Evolutionary conservation across 2,888 invertebrate species (phyloP).

Genomic region (Clepsis dumicolana): DNA sequence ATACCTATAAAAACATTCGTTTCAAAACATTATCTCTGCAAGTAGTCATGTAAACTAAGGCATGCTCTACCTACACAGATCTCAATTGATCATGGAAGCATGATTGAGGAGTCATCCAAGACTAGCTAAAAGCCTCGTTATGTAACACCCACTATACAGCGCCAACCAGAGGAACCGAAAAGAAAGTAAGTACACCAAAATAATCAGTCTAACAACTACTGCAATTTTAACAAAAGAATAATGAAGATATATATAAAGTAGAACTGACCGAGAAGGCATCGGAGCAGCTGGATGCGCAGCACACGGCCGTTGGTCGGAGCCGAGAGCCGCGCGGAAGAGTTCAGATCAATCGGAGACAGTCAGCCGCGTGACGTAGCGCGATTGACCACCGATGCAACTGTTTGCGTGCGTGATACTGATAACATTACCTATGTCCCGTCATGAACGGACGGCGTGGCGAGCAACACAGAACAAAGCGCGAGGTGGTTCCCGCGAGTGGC

Average conservation of each 20-base stretch:
- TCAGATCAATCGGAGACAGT: constrained; percentile 54
- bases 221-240: constrained; percentile 46
- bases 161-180: constrained; percentile 18
- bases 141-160: constrained; percentile 56
- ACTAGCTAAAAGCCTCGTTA: constrained; percentile 56
- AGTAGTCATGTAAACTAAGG: constrained; percentile 12
- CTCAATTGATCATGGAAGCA: constrained; percentile 32
- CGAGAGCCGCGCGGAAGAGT: constrained; percentile 50
- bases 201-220: constrained; percentile 10
- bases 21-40: constrained; percentile 9
- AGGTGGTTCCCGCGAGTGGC: constrained; percentile 53
- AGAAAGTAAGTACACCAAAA: constrained; percentile 6
- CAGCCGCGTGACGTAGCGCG: constrained; percentile 52
- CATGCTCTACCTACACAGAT: constrained; percentile 25
- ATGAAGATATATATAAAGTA: constrained; percentile 49
- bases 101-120: constrained; percentile 52
- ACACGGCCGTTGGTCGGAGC: constrained; percentile 59
- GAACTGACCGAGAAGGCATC: constrained; percentile 82
- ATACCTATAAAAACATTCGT: constrained; percentile 20
- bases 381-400: constrained; percentile 50
- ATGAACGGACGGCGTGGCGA: constrained; percentile 59
- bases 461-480: constrained; percentile 61
- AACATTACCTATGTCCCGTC: constrained; percentile 73
- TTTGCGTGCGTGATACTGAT: constrained; percentile 59
- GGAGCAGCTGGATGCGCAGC: constrained; percentile 82